Evolutionary conservation across 2,113 vertebrate species (phyloP), one percentile per base, ranked within the genome.

Genomic region (Platycercus adscitus): DNA sequence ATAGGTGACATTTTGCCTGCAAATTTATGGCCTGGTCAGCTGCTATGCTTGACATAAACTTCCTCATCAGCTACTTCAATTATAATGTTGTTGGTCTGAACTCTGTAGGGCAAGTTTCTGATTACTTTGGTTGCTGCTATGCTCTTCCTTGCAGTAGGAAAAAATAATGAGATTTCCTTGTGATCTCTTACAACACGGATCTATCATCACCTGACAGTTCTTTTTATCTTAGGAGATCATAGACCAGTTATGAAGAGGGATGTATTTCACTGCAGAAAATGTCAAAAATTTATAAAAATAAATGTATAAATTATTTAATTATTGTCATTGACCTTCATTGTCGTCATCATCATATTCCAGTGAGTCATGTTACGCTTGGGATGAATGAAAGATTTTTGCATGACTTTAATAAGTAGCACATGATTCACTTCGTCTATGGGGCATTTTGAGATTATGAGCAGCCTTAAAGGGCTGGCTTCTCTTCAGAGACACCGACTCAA

Each of bases 251-350:
- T 14, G 33, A 91, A 88, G 23, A 69, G 89, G 18, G 29, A 50
- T 78, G 20, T 75, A 43, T 87, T 91, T 70, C 60, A 64, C n/a
- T 47, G 26, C 43, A 39, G 47, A 37, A 94, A 78, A 81, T 89
- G 56, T 89, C 60, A 89, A 65, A 60, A 20, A 15, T 28, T 93
- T 90, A 29, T 75, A 85, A 87, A 81, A 89, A 72, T 9, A 53
- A 31, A 35, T 86, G 56, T 87, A 76, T 47, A 71, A 91, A 84
- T 81, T 81, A 85, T 88, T 73, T 79, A 91, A 89, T 89, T 89
- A 53, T 64, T 87, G 35, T 85, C 52, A 89, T 25, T 95, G 73
- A 25, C 61, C 76, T 63, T 66, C 64, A 35, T 83, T 69, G 76
- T 80, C 49, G 37, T 80, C 50, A 43, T 85, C 39, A 26, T 78